Evolutionary conservation across 2,888 invertebrate species (phyloP), one percentile per base, ranked within the genome.

Genomic region (Oscheius sp.): DNA sequence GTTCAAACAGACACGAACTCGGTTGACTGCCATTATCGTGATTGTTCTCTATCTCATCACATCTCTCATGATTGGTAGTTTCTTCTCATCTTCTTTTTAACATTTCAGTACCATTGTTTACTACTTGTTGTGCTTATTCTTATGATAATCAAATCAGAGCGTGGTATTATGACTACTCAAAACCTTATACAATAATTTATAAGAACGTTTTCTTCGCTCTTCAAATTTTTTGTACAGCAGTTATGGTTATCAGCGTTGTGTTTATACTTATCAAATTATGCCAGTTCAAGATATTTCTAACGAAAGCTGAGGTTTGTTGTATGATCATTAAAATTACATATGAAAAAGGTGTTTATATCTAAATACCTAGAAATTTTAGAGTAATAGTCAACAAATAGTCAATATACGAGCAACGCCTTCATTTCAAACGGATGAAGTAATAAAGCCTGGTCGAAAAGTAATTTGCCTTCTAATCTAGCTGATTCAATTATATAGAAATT

Each of bases 71-170:
- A 49, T 24, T 22, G 24, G 49, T 49, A n/a, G n/a, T n/a, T n/a
- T n/a, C n/a, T n/a, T n/a, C n/a, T n/a, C n/a, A n/a, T n/a, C n/a
- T n/a, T n/a, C n/a, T n/a, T 17, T 17, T 20, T 17, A 45, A 45
- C 45, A 45, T 45, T 45, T 12, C 49, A 49, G 49, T 49, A 22
- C 49, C 49, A 3, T 24, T 49, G 3, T 49, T 49, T 24, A 49
- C 49, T 3, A 22, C 49, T 3, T 49, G 49, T 49, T 49, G 49
- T 17, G 49, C 22, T 9, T 49, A 49, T 24, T 17, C 6, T 3
- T 49, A 49, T 24, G 24, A 49, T 22, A 24, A 49, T 14, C 14
- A 17, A 2, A 49, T 14, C 3, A 17, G 24, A 22, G 17, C 49
- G 4, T 49, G 49, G 49, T 49, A 49, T 24, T 49, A 49, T 24